Evolutionary conservation across 2,888 invertebrate genomes (phyloP), one percentile per base, ranked within the genome.

Genomic region (Cremastinae sp.): DNA sequence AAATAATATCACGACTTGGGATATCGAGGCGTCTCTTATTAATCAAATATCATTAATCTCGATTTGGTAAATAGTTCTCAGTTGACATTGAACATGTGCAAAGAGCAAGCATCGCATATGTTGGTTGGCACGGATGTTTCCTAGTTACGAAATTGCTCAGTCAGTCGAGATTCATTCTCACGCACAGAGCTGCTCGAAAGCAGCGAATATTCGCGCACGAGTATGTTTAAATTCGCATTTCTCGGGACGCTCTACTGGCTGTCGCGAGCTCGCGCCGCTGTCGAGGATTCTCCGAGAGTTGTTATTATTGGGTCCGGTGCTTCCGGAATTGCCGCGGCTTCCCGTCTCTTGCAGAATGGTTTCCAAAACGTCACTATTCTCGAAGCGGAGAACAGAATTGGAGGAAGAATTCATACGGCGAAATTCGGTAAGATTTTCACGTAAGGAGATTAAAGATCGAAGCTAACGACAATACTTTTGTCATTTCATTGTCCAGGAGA

Each of bases 61-160:
- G 49, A 62, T 41, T 62, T 9, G 41, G 12, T 68, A 68, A 68
- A 49, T 49, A 68, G 47, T 36, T 45, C 34, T 36, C n/a, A 22
- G 36, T 62, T 70, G 70, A 70, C 70, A 62, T 62, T 70, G 70
- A 70, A 62, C 62, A 54, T 53, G 45, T 28, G 45, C 43, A 28
- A 45, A 69, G 53, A 62, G 68, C 34, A 62, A 54, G 54, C 4
- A 20, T 34, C 12, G 45, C 18, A 45, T 45, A 12, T 66, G 28
- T 70, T 70, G 34, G 53, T 61, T 70, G 43, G 70, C 70, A 58
- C 68, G 41, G 0, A 92, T 92, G 82, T 94, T 94, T 84, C 94
- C 92, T 1, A 94, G 94, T 0, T 94, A 94, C 84, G 93, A 93
- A 0, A 92, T 93, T 0, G 92, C 92, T 2, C 89, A 90, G 28